Evolutionary conservation across 2,888 invertebrate genomes (phyloP).

Genomic region (Athalia cordata): DNA sequence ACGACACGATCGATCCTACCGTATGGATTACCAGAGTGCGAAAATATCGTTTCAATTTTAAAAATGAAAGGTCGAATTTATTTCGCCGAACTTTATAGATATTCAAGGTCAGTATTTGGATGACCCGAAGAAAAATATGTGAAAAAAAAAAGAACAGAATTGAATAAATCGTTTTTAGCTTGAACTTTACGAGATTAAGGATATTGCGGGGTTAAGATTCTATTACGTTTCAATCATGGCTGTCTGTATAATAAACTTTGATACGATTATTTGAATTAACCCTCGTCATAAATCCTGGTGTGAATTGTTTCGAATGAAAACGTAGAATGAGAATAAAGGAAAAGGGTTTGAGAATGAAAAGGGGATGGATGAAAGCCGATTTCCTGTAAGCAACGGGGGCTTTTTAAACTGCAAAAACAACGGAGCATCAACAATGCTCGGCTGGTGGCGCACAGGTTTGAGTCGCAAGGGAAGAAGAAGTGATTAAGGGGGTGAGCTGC

Average conservation of each 20-base stretch:
- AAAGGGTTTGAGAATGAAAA: background rate
- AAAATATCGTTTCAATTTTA: too few relatives aligned
- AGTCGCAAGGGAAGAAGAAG: background rate
- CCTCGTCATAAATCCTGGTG: background rate
- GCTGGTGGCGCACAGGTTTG: background rate
- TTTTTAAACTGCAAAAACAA: slow-evolving; percentile 35
- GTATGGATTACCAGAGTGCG: too few relatives aligned
- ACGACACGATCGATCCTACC: too few relatives aligned
- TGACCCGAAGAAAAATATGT: too few relatives aligned
- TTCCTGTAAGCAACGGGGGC: background rate
- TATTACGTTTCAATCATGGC: too few relatives aligned
- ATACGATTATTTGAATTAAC: background rate
- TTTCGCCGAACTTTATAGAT: too few relatives aligned
- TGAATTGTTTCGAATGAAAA: background rate
- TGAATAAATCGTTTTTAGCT: too few relatives aligned
- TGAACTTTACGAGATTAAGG: too few relatives aligned
- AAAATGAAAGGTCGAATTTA: too few relatives aligned
- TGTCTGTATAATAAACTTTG: background rate
- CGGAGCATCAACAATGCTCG: slow-evolving; percentile 6
- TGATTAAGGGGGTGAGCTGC: slow-evolving; percentile 16
- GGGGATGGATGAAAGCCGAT: slow-evolving; percentile 9
- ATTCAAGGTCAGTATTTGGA: too few relatives aligned
- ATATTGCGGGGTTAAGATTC: too few relatives aligned
- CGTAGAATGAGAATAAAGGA: background rate
- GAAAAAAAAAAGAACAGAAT: too few relatives aligned